Base-by-base conservation (phyloP, 2,888 invertebrate genomes). In the Tolmerus cingulatus region DNA sequence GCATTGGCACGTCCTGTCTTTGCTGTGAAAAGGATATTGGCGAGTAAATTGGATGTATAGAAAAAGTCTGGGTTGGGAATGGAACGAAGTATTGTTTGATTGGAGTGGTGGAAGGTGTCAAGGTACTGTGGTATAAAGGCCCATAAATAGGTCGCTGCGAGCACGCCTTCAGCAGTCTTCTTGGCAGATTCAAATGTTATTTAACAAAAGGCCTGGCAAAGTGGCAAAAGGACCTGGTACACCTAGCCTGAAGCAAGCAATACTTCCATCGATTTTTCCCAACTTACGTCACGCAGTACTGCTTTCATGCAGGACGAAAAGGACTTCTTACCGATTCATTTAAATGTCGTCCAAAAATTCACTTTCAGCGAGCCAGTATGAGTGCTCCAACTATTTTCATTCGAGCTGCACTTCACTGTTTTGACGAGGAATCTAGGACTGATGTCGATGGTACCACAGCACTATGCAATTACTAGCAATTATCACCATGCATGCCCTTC, bases 201-300 rank as follows among this genome's bases (percentile, higher is more conserved):
- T 57, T 57, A 23, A 23, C 57, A 57, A 27, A 27, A 57, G 37
- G 37, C 37, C 46, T 27, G 37, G 51, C 14, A 66, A 40, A 14
- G 9, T 57, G 46, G 78, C 43, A 78, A 78, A 40, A 8, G 51
- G 55, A 40, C 14, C 14, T 40, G 23, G 82, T n/a, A 84, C 66
- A 84, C 82, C 82, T 66, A 84, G 19, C 14, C 16, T 40, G 37
- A 37, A 66, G 12, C 9, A 84, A 84, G 19, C n/a, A 40, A 37
- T 66, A 37, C 37, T 66, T 23, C 37, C 34, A 84, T 84, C 82
- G 82, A 84, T 84, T 84, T 84, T 84, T 84, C 82, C 82, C 82
- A 84, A 30, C 82, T 84, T 84, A 84, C 82, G 82, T 84, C 82
- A 84, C 66, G 34, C 37, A 66, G 23, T 66, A 37, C 57, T 19